Percentiles rank a stretch among this genome's conserved stretches.
Evolutionary conservation across 2,888 invertebrate species (phyloP).

Genomic region (Platycheirus rosarum): DNA sequence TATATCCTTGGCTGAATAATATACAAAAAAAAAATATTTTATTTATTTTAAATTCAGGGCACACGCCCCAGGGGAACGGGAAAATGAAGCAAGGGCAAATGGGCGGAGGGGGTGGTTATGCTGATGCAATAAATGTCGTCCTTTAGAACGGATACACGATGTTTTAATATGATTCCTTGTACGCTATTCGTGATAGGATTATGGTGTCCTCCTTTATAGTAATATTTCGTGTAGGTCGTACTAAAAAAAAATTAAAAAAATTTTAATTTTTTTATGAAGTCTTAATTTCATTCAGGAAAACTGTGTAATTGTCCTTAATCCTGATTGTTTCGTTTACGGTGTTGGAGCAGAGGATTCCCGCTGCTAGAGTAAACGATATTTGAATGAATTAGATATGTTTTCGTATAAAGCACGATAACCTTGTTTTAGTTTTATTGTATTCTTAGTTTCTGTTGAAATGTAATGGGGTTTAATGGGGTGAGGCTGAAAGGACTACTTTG

Average conservation of each 20-base stretch:
- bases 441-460: neutral
- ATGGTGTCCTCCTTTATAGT: slow-evolving; percentile 2
- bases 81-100: no score
- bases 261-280: slow-evolving; percentile 4
- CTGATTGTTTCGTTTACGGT: slow-evolving; percentile 23
- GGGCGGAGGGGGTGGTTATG: no score
- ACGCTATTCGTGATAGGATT: slow-evolving; percentile 52
- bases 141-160: slow-evolving; percentile 45
- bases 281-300: slow-evolving; percentile 50
- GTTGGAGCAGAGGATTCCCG: slow-evolving; percentile 7
- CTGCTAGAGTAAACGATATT: slow-evolving; percentile 2
- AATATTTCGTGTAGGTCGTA: slow-evolving; percentile 6
- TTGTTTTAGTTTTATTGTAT: slow-evolving; percentile 18
- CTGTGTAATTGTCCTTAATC: slow-evolving; percentile 56
- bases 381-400: slow-evolving; percentile 7
- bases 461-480: slow-evolving; percentile 23
- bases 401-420: neutral
- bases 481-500: slow-evolving; percentile 42
- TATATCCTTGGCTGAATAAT: slow-evolving; percentile 26
- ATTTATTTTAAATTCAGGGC: slow-evolving; percentile 58
- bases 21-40: slow-evolving; percentile 28
- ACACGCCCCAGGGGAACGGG: slow-evolving; percentile 45
- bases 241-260: neutral
- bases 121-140: slow-evolving; percentile 42
- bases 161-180: slow-evolving; percentile 56